Percentiles rank a stretch among this genome's conserved stretches.
These are phyloP conservation scores for Rhynchophorus ferrugineus DNA, from an alignment of 1,140 invertebrate genomes.

Conservation along the genomic window DNA sequence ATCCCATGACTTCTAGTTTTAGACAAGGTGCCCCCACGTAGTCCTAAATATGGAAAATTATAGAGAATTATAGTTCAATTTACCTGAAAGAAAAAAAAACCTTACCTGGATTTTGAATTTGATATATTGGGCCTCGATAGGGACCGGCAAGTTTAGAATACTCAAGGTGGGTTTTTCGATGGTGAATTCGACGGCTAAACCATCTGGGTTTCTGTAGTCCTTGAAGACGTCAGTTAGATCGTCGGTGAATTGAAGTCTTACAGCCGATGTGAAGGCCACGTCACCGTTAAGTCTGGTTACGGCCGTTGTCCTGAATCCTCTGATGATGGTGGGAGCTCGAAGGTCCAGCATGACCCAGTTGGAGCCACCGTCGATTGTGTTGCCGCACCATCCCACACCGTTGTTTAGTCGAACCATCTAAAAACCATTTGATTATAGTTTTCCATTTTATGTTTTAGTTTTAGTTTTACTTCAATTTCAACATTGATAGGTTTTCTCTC, in stretches of 20 bases:
- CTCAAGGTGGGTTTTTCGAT: conserved; percentile 81
- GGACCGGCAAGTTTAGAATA: conserved; percentile 80
- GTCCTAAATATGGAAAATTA: conserved; percentile 42
- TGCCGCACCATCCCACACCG: conserved; percentile 83
- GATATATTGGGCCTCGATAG: conserved; percentile 85
- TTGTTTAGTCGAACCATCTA: conserved; percentile 74
- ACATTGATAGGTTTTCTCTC: too few species aligned
- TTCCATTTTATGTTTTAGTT: too few species aligned
- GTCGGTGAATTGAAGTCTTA: conserved; percentile 79
- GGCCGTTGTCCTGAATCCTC: conserved; percentile 83
- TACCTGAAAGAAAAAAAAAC: neutral
- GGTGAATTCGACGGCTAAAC: conserved; percentile 85
- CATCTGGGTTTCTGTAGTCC: conserved; percentile 86
- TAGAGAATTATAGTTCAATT: neutral
- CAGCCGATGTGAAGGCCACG: conserved; percentile 78
- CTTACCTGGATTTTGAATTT: conserved; percentile 71
- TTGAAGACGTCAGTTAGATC: conserved; percentile 82
- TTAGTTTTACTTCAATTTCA: too few species aligned
- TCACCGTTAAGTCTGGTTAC: conserved; percentile 70
- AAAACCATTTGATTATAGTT: conserved; percentile 23
- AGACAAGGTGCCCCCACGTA: conserved; percentile 83
- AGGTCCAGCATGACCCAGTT: conserved; percentile 87
- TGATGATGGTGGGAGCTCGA: conserved; percentile 80
- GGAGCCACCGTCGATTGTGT: conserved; percentile 68
- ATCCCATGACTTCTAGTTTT: conserved; percentile 89